Conservation (phyloP, 2,113 vertebrate species). For the Ptychochromis oligacanthus region DNA sequence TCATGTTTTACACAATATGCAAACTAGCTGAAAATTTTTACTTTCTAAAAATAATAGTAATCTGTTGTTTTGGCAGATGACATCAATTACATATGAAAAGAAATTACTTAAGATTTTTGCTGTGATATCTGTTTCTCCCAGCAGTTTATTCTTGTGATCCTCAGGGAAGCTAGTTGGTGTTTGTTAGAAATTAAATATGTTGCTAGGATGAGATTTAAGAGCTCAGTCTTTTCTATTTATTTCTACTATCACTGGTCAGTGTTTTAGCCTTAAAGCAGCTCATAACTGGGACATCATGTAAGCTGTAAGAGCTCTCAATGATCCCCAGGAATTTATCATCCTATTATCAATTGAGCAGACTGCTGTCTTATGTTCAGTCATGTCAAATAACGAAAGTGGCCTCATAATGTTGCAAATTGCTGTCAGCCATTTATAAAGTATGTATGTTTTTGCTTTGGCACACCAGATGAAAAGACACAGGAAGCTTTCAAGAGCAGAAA, state of each 20-base stretch:
- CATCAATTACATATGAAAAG: background rate
- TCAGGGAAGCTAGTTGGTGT: background rate
- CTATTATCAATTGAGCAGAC: slow-evolving; percentile 9
- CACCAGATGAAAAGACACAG: slow-evolving; percentile 4
- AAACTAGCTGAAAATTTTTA: background rate
- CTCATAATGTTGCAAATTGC: slow-evolving; percentile 8
- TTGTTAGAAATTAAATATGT: background rate
- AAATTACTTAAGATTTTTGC: background rate
- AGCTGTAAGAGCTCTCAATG: background rate
- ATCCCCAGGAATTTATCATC: slow-evolving; percentile 37
- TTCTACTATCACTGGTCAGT: slow-evolving; percentile 10
- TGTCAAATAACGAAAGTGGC: slow-evolving; percentile 19
- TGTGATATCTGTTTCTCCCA: background rate
- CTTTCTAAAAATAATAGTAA: background rate
- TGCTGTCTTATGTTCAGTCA: background rate
- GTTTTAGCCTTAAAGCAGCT: slow-evolving; percentile 14
- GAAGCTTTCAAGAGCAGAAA: slow-evolving; percentile 10
- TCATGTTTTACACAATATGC: rapidly evolving
- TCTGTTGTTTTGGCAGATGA: background rate
- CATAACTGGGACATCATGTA: background rate
- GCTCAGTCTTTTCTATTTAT: slow-evolving; percentile 16
- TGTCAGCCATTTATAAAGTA: slow-evolving; percentile 6
- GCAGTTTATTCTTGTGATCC: background rate
- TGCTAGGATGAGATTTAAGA: background rate
- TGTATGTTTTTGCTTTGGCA: background rate